Evolutionary conservation across 2,888 invertebrate genomes (phyloP).

Genomic region (Parasteatoda lunata): DNA sequence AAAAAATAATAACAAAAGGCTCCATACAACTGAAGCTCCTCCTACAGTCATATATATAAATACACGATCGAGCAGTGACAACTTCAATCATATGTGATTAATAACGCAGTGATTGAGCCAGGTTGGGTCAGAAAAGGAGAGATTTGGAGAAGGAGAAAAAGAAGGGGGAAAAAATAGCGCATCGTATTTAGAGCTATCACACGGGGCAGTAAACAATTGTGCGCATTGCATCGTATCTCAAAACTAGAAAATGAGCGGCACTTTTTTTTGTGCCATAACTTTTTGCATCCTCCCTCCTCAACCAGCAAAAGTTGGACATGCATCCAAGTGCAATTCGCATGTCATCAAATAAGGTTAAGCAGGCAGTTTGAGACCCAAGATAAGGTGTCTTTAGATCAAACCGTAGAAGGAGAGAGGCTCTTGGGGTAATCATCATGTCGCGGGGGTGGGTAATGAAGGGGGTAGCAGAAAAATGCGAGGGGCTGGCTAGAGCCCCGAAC

Average conservation of each 20-base stretch:
- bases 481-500: slow-evolving; percentile 37
- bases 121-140: not conserved
- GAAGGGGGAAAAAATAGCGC: slow-evolving; percentile 7
- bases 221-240: slow-evolving; percentile 37
- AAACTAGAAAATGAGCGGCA: slow-evolving; percentile 37
- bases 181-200: slow-evolving; percentile 65
- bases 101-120: slow-evolving; percentile 22
- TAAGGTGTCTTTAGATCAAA: slow-evolving; percentile 65
- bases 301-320: slow-evolving; percentile 51
- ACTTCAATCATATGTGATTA: slow-evolving; percentile 66
- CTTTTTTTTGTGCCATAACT: slow-evolving; percentile 1
- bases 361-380: slow-evolving; percentile 62
- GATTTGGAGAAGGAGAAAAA: not conserved
- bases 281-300: slow-evolving; percentile 12
- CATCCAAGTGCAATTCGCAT: slow-evolving; percentile 67
- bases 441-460: slow-evolving; percentile 48
- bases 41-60: too few species aligned
- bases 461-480: slow-evolving; percentile 30
- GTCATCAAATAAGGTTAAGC: slow-evolving; percentile 68
- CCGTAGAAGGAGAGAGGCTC: slow-evolving; percentile 54
- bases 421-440: slow-evolving; percentile 63
- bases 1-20: too few species aligned
- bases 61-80: slow-evolving; percentile 30
- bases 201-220: slow-evolving; percentile 65
- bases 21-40: too few species aligned